phyloP scores from a whole-genome alignment of 2,888 invertebrate genomes.

The Erynnis tages region DNA sequence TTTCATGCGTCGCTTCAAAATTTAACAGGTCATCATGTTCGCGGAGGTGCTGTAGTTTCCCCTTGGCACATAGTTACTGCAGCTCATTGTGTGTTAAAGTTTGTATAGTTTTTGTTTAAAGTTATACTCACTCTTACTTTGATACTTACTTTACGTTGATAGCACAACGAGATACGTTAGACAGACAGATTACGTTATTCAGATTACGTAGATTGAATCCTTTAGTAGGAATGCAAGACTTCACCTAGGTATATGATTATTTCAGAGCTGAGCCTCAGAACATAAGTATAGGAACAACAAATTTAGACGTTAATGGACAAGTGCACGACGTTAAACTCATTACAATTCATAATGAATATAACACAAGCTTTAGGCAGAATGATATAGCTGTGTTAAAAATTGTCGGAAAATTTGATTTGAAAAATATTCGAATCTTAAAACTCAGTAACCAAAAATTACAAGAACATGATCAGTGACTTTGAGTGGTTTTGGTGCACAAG shows the following conservation, averaged over 20 bases:
- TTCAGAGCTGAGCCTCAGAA: constrained; percentile 55
- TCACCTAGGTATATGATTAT: too few species aligned
- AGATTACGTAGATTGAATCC: too few species aligned
- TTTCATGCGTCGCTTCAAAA: constrained; percentile 71
- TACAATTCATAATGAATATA: constrained; percentile 48
- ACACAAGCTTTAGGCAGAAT: constrained; percentile 45
- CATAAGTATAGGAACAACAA: constrained; percentile 61
- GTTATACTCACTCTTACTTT: not conserved
- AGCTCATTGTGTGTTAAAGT: constrained; percentile 62
- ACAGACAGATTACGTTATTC: too few species aligned
- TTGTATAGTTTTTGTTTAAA: not conserved
- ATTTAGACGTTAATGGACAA: constrained; percentile 55
- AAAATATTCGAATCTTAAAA: constrained; percentile 43
- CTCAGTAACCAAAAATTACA: constrained; percentile 41
- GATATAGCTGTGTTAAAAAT: constrained; percentile 65
- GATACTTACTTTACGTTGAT: too few species aligned
- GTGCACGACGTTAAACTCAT: constrained; percentile 47
- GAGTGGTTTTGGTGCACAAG: constrained; percentile 63
- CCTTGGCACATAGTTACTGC: constrained; percentile 58
- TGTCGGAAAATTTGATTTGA: constrained; percentile 47
- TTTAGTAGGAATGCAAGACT: not conserved
- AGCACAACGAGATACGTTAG: too few species aligned
- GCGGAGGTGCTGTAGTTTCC: constrained; percentile 67
- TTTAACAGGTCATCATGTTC: constrained; percentile 60
- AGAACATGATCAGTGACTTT: constrained; percentile 57